A percentile compares a stretch with the other conserved stretches of the same genome.
phyloP scores from a whole-genome alignment of 2,113 vertebrate genomes.

The Toxotes chatareus region DNA sequence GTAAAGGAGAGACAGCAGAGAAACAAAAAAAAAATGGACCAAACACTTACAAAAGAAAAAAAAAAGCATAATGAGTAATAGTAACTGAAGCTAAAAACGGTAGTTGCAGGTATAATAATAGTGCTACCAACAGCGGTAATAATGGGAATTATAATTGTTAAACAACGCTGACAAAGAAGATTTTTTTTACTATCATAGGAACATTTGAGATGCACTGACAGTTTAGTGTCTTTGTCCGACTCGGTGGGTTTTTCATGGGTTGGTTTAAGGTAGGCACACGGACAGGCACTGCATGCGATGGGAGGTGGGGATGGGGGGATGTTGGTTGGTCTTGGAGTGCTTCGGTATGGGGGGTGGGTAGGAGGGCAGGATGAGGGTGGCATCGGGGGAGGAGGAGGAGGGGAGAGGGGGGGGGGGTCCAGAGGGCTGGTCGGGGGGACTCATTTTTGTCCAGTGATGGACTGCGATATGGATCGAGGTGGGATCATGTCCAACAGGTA shows the following conservation, averaged over 20 bases:
- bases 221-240: slow-evolving; percentile 79
- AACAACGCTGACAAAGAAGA: slow-evolving; percentile 71
- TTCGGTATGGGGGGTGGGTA: slow-evolving; percentile 54
- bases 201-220: slow-evolving; percentile 80
- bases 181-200: slow-evolving; percentile 77
- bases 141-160: slow-evolving; percentile 77
- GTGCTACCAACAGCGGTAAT: slow-evolving; percentile 77
- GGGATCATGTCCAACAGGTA: slow-evolving; percentile 99
- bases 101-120: slow-evolving; percentile 78
- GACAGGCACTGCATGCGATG: slow-evolving; percentile 94
- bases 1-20: slow-evolving; percentile 35
- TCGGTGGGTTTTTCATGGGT: slow-evolving; percentile 79
- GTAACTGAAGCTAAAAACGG: slow-evolving; percentile 70
- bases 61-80: slow-evolving; percentile 75
- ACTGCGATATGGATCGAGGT: slow-evolving; percentile 97
- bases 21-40: slow-evolving; percentile 41
- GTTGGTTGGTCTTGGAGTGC: slow-evolving; percentile 71
- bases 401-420: slow-evolving; percentile 43
- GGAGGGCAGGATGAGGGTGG: slow-evolving; percentile 26
- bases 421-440: slow-evolving; percentile 50
- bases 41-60: slow-evolving; percentile 58
- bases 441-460: slow-evolving; percentile 98
- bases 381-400: slow-evolving; percentile 8
- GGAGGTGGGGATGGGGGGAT: slow-evolving; percentile 50
- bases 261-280: slow-evolving; percentile 89